A percentile compares a stretch with the other conserved stretches of the same genome.
Evolutionary conservation across 2,113 vertebrate species (phyloP).

Genomic region (Pituophis catenifer): DNA sequence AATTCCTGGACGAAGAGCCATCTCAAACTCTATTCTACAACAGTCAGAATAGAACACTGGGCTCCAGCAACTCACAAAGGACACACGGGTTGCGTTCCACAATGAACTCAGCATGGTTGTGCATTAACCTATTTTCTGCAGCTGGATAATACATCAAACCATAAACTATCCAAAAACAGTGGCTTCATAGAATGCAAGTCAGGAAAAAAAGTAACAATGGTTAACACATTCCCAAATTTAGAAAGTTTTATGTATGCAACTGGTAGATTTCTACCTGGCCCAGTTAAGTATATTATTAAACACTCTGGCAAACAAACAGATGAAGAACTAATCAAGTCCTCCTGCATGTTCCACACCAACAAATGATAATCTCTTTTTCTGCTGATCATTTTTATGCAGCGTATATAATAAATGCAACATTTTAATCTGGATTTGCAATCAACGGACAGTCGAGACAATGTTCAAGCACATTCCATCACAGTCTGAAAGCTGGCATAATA

Average conservation of each 20-base stretch:
- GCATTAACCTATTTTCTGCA: not conserved
- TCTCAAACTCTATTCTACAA: not conserved
- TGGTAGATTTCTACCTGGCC: not conserved
- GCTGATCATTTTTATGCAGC: not conserved
- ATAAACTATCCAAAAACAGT: not conserved
- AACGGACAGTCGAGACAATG: not conserved
- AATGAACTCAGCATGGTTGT: not conserved
- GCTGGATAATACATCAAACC: not conserved
- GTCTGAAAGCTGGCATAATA: conserved; percentile 15
- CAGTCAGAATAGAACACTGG: not conserved
- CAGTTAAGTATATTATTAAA: not conserved
- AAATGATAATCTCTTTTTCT: not conserved
- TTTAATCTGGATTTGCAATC: conserved; percentile 5
- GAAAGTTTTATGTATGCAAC: not conserved
- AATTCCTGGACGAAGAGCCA: not conserved
- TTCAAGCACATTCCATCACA: conserved; percentile 10
- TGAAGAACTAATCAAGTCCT: not conserved
- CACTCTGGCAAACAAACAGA: not conserved
- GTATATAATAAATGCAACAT: not conserved
- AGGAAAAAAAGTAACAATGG: not conserved
- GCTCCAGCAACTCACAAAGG: not conserved
- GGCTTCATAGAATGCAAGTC: not conserved
- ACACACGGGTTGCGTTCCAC: not conserved
- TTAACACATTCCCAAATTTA: not conserved
- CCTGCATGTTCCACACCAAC: not conserved